phyloP scores from a whole-genome alignment of 2,888 invertebrate species.

The Pandemis heparana region DNA sequence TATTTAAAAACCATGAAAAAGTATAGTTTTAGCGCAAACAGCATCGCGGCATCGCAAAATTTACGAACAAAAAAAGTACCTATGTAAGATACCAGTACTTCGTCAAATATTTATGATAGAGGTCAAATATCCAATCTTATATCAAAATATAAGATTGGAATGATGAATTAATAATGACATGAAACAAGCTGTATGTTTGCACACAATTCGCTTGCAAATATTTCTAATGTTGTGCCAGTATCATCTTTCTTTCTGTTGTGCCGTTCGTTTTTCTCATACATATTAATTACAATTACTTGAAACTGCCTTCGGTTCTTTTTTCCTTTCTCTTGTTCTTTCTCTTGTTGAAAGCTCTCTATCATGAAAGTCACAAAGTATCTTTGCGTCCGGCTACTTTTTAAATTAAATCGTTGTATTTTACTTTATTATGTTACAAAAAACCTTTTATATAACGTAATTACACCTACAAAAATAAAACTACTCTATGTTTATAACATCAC shows the following conservation, averaged over 20 bases:
- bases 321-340: background rate
- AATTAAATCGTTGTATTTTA: slow-evolving; percentile 21
- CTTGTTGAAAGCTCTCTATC: slow-evolving; percentile 23
- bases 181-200: background rate
- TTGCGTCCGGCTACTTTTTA: slow-evolving; percentile 16
- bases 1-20: too few species aligned
- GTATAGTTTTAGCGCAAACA: too few species aligned
- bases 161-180: background rate
- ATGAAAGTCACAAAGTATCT: slow-evolving; percentile 22
- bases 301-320: background rate
- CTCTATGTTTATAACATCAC: too few species aligned
- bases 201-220: background rate
- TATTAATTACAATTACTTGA: background rate
- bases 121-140: too few species aligned
- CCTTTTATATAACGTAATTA: background rate
- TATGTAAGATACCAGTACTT: background rate
- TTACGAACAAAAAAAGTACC: background rate
- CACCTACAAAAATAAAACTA: too few species aligned
- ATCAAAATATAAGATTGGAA: background rate
- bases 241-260: background rate
- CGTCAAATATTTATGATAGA: background rate
- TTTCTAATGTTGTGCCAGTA: background rate
- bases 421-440: slow-evolving; percentile 10
- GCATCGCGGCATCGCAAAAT: background rate
- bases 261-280: background rate